Conservation (phyloP, 2,113 vertebrate species). For the Microtus oregoni region DNA sequence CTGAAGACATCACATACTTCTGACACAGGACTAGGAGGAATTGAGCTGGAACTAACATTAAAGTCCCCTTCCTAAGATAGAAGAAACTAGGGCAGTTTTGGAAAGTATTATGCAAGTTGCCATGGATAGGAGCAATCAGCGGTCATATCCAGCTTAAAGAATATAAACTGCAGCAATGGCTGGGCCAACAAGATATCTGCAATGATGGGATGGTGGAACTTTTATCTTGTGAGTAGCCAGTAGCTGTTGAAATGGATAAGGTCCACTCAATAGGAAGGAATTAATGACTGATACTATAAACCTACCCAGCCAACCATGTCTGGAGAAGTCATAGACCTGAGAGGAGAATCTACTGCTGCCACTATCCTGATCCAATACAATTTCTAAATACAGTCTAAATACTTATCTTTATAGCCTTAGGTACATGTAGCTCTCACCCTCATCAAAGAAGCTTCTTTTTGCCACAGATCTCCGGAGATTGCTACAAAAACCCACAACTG, state of each 20-base stretch:
- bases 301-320: neutral
- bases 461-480: neutral
- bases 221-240: neutral
- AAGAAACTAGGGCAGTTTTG: neutral
- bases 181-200: neutral
- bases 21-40: neutral
- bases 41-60: neutral
- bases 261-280: neutral
- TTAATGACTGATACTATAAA: neutral
- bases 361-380: neutral
- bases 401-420: neutral
- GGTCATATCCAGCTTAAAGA: neutral
- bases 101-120: neutral
- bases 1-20: neutral
- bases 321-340: neutral
- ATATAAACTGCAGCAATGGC: neutral
- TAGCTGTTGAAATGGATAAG: too few species aligned
- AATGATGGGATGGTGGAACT: neutral
- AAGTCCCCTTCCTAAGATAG: neutral
- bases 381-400: neutral
- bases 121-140: neutral
- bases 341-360: neutral
- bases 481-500: neutral
- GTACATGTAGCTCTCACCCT: neutral
- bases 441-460: neutral